These are phyloP conservation scores for Criorhina ranunculi DNA, from an alignment of 2,888 invertebrate genomes.

Conservation along the genomic window DNA sequence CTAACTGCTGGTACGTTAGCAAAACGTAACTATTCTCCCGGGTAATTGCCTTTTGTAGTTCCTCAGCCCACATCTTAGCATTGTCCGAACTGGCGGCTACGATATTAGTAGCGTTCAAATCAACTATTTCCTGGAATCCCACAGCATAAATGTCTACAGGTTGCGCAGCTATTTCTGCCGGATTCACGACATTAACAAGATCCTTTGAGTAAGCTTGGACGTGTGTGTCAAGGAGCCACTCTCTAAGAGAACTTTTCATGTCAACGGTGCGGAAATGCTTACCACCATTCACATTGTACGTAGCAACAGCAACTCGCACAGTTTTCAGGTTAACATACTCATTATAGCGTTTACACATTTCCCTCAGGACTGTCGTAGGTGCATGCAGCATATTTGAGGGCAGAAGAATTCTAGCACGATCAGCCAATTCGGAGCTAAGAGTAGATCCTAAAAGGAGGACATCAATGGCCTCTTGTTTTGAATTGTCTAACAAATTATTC, in stretches of 20 bases:
- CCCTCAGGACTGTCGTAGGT: conserved; percentile 92
- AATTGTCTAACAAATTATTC: conserved; percentile 98
- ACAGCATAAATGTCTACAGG: conserved; percentile 97
- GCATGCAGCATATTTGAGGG: conserved; percentile 95
- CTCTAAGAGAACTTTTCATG: conserved; percentile 94
- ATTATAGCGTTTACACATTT: conserved; percentile 93
- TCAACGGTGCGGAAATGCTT: conserved; percentile 98
- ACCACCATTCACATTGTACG: conserved; percentile 99
- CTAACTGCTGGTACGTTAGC: conserved; percentile 96
- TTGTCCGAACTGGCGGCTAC: conserved; percentile 97
- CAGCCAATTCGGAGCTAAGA: conserved; percentile 95
- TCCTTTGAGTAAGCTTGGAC: conserved; percentile 85
- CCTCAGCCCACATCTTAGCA: conserved; percentile 96
- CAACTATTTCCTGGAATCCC: conserved; percentile 99
- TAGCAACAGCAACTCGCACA: conserved; percentile 94
- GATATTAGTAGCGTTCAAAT: conserved; percentile 99
- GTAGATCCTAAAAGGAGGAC: conserved; percentile 96
- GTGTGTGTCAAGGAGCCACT: conserved; percentile 95
- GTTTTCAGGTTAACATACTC: conserved; percentile 88
- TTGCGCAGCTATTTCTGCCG: conserved; percentile 82
- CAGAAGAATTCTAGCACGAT: conserved; percentile 94
- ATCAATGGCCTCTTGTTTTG: conserved; percentile 99
- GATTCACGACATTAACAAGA: conserved; percentile 85
- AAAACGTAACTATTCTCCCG: conserved; percentile 94
- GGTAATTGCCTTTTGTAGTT: conserved; percentile 95